Conservation (phyloP, 1,140 invertebrate genomes). For the Cotesia chilonis region DNA sequence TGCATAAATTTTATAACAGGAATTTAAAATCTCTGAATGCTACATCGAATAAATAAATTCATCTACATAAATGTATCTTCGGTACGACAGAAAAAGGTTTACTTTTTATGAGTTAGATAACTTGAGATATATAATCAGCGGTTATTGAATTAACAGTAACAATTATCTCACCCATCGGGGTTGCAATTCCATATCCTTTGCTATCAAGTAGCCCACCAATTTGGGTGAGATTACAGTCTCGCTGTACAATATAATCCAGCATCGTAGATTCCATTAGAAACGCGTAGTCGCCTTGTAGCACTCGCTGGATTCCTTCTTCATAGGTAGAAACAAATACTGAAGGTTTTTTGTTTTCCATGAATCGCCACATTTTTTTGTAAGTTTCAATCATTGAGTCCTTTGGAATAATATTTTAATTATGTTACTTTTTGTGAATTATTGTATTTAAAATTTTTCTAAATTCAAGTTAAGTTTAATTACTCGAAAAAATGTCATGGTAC, state of each 20-base stretch:
- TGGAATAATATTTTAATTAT: constrained; percentile 31
- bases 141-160: too few species aligned
- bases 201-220: constrained; percentile 88
- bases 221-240: constrained; percentile 93
- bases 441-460: neutral
- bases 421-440: constrained; percentile 15
- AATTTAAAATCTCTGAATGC: too few species aligned
- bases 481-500: constrained; percentile 85
- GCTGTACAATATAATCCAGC: constrained; percentile 87
- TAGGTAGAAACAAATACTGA: constrained; percentile 78
- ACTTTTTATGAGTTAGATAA: too few species aligned
- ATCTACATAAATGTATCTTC: too few species aligned
- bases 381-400: constrained; percentile 84
- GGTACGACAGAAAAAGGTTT: too few species aligned
- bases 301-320: constrained; percentile 81
- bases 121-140: too few species aligned
- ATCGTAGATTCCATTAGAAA: constrained; percentile 96
- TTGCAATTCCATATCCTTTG: constrained; percentile 80
- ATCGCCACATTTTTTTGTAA: constrained; percentile 89
- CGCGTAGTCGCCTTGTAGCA: constrained; percentile 84
- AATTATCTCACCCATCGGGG: constrained; percentile 61
- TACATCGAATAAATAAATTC: too few species aligned
- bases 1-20: too few species aligned
- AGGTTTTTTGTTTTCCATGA: constrained; percentile 80
- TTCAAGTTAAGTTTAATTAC: constrained; percentile 56